Evolutionary conservation across 1,140 invertebrate genomes (phyloP).

Genomic region (Mizuhopecten yessoensis): DNA sequence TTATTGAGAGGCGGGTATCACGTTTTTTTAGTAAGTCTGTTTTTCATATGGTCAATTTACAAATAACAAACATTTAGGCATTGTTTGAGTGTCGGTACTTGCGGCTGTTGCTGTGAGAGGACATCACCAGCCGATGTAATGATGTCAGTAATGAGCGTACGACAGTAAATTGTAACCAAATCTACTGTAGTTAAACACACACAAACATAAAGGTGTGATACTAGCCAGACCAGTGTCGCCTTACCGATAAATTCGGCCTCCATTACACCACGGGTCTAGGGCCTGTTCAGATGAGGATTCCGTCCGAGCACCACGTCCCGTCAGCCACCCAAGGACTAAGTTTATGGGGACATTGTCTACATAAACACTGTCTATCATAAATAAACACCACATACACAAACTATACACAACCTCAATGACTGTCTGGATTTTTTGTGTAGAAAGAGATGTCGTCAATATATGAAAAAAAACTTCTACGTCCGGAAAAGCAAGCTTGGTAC

Average conservation of each 20-base stretch:
- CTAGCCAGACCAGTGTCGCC: neutral
- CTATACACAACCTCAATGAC: neutral
- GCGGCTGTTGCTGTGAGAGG: no score
- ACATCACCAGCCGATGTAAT: neutral
- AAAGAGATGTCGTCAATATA: neutral
- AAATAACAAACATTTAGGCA: no score
- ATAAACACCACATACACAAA: neutral
- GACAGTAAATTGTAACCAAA: conserved; percentile 7
- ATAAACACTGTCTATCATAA: neutral
- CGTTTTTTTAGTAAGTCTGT: no score
- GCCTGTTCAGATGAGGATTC: neutral
- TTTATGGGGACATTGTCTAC: neutral
- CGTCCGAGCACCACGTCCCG: neutral
- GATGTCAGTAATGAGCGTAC: neutral
- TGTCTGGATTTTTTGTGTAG: neutral
- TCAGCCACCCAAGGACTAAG: neutral
- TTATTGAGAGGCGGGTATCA: no score
- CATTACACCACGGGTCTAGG: neutral
- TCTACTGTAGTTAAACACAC: neutral
- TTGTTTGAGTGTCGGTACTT: no score
- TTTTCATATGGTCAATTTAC: no score
- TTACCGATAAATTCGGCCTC: conserved; percentile 38
- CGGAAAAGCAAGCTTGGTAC: no score
- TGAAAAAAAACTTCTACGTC: no score
- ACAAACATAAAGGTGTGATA: conserved; percentile 13